A percentile compares a stretch with the other conserved stretches of the same genome.
Conservation (phyloP, 1,140 invertebrate species). For the Rhynchophorus ferrugineus region DNA sequence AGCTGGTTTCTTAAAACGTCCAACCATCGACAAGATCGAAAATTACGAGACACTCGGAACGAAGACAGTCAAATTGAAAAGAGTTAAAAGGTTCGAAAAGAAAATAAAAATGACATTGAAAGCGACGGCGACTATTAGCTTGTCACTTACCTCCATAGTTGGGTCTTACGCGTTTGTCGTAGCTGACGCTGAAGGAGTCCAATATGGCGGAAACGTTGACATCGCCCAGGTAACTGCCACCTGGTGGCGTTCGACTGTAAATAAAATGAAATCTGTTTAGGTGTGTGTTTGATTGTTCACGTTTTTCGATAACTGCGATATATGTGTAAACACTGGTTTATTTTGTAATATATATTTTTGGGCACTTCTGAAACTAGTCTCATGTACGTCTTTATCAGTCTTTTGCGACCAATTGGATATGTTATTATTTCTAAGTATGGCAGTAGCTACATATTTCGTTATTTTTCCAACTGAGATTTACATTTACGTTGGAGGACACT, state of each 20-base stretch:
- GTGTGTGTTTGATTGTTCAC: too few species aligned
- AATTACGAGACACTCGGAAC: not conserved
- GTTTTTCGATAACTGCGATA: too few species aligned
- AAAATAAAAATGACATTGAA: conserved; percentile 4
- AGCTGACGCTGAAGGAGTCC: conserved; percentile 87
- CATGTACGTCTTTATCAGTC: too few species aligned
- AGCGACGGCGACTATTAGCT: conserved; percentile 2
- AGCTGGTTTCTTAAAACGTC: not conserved
- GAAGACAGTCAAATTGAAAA: not conserved
- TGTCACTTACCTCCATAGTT: conserved; percentile 89
- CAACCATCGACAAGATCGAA: not conserved
- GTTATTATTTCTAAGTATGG: too few species aligned
- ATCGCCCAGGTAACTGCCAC: conserved; percentile 74
- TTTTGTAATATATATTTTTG: too few species aligned
- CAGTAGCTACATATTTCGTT: too few species aligned
- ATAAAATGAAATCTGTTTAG: too few species aligned
- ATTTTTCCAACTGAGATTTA: too few species aligned
- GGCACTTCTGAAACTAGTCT: too few species aligned
- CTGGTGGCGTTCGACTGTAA: conserved; percentile 23
- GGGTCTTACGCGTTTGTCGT: conserved; percentile 96
- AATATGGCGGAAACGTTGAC: conserved; percentile 89
- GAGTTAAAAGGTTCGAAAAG: not conserved
- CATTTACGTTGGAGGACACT: too few species aligned
- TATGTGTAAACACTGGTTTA: too few species aligned
- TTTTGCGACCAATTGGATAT: too few species aligned